Evolutionary conservation across 2,888 invertebrate species (phyloP).

Genomic region (Leptopilina syphax): DNA sequence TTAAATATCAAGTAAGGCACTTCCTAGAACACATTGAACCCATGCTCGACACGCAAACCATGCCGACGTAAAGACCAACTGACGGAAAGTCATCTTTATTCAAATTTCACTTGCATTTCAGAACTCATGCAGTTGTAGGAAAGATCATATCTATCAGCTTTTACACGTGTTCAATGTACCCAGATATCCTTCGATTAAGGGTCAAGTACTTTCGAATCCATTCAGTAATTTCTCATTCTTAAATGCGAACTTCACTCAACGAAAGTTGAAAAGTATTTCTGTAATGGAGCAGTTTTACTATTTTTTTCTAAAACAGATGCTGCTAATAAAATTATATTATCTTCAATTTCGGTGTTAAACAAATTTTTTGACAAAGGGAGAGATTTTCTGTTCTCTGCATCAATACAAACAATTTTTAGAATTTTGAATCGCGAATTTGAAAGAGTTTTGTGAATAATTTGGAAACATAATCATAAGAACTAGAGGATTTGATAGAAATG

Average conservation of each 20-base stretch:
- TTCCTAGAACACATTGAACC: slow-evolving; percentile 23
- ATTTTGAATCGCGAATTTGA: too few relatives aligned
- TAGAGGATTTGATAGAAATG: too few relatives aligned
- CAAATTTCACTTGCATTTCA: slow-evolving; percentile 24
- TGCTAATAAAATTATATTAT: too few relatives aligned
- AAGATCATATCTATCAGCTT: slow-evolving; percentile 4
- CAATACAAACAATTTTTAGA: too few relatives aligned
- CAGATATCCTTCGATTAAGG: slow-evolving; percentile 18
- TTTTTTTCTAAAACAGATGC: too few relatives aligned
- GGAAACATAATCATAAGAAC: too few relatives aligned
- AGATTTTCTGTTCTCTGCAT: too few relatives aligned
- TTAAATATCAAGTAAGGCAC: slow-evolving; percentile 30
- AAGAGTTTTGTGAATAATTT: too few relatives aligned
- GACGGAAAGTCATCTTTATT: slow-evolving; percentile 32
- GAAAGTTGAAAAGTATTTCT: background rate
- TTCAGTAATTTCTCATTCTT: slow-evolving; percentile 12
- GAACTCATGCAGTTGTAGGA: background rate
- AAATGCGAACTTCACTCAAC: background rate
- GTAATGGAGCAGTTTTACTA: too few relatives aligned
- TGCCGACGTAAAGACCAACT: slow-evolving; percentile 12
- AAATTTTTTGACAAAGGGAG: too few relatives aligned
- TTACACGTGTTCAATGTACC: slow-evolving; percentile 5
- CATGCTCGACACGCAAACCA: slow-evolving; percentile 23
- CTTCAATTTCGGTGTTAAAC: too few relatives aligned
- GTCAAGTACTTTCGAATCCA: slow-evolving; percentile 5